A percentile compares a stretch with the other conserved stretches of the same genome.
Conservation (phyloP, 2,797 vertebrate genomes). For the Chromis chromis region DNA sequence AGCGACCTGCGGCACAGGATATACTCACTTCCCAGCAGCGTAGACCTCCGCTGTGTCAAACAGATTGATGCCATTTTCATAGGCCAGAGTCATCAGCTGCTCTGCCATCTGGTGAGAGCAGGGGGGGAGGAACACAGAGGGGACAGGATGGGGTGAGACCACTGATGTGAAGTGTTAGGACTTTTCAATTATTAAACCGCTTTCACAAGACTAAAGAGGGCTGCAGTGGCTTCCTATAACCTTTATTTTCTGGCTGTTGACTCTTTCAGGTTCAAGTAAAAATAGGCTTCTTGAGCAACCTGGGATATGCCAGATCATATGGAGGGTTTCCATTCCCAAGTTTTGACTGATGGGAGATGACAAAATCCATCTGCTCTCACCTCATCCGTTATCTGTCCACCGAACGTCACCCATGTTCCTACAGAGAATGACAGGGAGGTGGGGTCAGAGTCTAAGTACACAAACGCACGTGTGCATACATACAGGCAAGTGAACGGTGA, state of each 20-base stretch:
- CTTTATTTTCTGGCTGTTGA: constrained; percentile 30
- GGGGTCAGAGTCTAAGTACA: constrained; percentile 38
- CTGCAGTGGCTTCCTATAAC: not conserved
- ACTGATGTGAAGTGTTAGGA: constrained; percentile 41
- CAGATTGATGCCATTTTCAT: constrained; percentile 99
- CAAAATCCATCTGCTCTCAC: constrained; percentile 84
- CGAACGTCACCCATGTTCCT: constrained; percentile 99
- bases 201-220: constrained; percentile 27
- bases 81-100: constrained; percentile 98
- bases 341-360: constrained; percentile 58
- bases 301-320: constrained; percentile 37
- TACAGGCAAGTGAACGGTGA: constrained; percentile 11
- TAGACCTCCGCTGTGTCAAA: constrained; percentile 99
- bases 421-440: constrained; percentile 40
- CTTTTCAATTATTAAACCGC: constrained; percentile 59
- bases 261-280: constrained; percentile 40
- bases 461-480: constrained; percentile 32
- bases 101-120: constrained; percentile 93
- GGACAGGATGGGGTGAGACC: constrained; percentile 30
- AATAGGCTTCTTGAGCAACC: constrained; percentile 52
- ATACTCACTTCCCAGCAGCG: constrained; percentile 96
- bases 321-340: constrained; percentile 56
- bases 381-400: constrained; percentile 98
- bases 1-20: constrained; percentile 50
- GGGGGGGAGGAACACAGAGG: constrained; percentile 44